Percentiles rank a stretch among this genome's conserved stretches.
Conservation (phyloP, 2,888 invertebrate species). For the Brenthis daphne region DNA sequence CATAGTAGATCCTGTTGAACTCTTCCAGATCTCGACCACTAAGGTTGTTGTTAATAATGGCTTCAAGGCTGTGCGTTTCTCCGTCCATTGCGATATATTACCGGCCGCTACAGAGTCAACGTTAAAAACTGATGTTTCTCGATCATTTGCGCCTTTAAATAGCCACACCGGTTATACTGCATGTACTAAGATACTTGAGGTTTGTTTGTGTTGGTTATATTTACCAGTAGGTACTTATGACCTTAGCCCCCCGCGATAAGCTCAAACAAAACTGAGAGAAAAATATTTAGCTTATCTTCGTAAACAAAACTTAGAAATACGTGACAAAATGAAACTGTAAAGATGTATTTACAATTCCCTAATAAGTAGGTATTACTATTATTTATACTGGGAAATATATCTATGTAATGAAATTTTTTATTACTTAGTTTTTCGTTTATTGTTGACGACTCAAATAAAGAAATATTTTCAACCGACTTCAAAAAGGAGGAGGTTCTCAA, state of each 20-base stretch:
- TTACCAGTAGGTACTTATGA: constrained; percentile 46
- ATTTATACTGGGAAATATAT: not conserved
- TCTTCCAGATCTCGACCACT: constrained; percentile 70
- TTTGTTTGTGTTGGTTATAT: constrained; percentile 55
- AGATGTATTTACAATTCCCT: constrained; percentile 17
- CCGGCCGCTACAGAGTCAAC: constrained; percentile 42
- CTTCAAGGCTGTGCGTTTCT: constrained; percentile 72
- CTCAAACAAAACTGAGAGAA: constrained; percentile 53
- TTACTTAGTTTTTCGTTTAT: no score
- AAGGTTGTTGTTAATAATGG: constrained; percentile 70
- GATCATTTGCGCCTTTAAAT: constrained; percentile 57
- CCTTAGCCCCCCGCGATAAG: constrained; percentile 71
- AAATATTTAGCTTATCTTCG: constrained; percentile 61
- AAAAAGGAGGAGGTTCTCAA: no score
- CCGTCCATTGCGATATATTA: constrained; percentile 56
- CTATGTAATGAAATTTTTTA: no score
- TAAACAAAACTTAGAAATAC: constrained; percentile 24
- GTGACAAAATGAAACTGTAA: constrained; percentile 17
- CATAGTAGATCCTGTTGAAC: constrained; percentile 75
- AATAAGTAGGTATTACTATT: not conserved
- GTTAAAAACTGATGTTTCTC: constrained; percentile 51
- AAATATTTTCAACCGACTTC: no score
- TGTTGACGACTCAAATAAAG: no score
- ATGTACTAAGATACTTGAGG: constrained; percentile 48
- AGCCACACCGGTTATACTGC: constrained; percentile 49